Evolutionary conservation across 2,113 vertebrate genomes (phyloP).

Genomic region (Heterocephalus glaber): DNA sequence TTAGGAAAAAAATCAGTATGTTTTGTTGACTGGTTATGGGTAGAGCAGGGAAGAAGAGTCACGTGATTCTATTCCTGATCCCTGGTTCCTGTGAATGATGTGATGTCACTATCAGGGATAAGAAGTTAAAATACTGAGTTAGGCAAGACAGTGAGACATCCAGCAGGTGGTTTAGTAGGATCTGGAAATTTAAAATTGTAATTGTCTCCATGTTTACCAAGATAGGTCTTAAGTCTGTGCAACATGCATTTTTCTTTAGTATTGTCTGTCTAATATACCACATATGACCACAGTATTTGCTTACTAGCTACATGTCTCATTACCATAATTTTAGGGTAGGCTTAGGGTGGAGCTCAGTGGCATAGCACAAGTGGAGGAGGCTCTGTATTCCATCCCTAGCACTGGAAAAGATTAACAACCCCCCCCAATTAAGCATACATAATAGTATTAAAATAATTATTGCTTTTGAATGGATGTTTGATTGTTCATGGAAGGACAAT

Average conservation of each 20-base stretch:
- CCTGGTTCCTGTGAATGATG: not conserved
- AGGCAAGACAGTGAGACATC: not conserved
- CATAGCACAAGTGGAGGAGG: not conserved
- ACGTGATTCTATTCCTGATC: not conserved
- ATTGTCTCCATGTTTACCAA: not conserved
- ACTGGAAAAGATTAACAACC: not conserved
- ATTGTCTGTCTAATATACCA: not conserved
- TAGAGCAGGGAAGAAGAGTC: not conserved
- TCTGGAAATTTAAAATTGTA: not conserved
- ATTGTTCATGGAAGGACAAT: not conserved
- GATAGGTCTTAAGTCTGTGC: not conserved
- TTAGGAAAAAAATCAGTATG: not conserved
- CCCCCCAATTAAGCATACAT: not conserved
- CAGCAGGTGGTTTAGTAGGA: not conserved
- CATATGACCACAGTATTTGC: not conserved
- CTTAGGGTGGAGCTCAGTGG: not conserved
- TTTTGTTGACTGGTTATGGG: not conserved
- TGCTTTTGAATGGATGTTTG: not conserved
- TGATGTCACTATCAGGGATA: not conserved
- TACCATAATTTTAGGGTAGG: not conserved
- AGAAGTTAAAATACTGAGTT: not conserved
- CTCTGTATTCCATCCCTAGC: not conserved
- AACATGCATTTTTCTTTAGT: not conserved
- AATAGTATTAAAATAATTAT: not conserved
- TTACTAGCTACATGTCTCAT: slow-evolving; percentile 24